Evolutionary conservation across 1,140 invertebrate genomes (phyloP), one percentile per base, ranked within the genome.

Genomic region (Idris sp.): DNA sequence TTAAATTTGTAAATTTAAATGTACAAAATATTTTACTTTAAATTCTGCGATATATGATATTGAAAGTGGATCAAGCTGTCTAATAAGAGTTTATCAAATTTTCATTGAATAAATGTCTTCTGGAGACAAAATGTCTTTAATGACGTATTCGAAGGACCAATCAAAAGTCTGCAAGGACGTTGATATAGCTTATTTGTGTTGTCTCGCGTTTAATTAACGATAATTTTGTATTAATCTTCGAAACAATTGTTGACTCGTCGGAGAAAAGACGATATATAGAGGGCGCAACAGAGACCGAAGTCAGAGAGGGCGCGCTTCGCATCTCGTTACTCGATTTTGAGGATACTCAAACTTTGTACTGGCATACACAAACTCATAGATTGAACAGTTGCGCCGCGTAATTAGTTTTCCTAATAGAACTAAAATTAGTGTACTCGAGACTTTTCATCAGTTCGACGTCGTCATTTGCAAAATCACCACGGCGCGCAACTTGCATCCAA

Each of bases 321-420:
- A 25, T 76, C 74, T 76, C 74, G 74, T 76, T 76, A 76, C 73
- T 76, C 53, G 62, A 76, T 76, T 76, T 76, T 22, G 65, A 76
- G 58, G 65, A 71, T 69, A 54, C 61, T 41, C 33, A 68, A 76
- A 76, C 67, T 76, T 74, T 74, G 71, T 74, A n/a, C n/a, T 74
- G 54, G 26, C 61, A 35, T 64, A 72, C 53, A 49, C 67, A 64
- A 72, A 72, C 74, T 76, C 74, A 25, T 48, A 67, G 74, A 76
- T 76, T 62, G 74, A 76, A 76, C 67, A 76, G 67, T 76, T 67
- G 74, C 74, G 67, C 43, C 49, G 38, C 40, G 65, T 67, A 71
- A 71, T 76, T 76, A 76, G 65, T 76, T 71, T 67, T 59, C 35
- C 49, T 76, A 61, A 76, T 65, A 71, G 53, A 76, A 76, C 61